phyloP scores from a whole-genome alignment of 2,797 vertebrate genomes.

The Sebastes nivosus region DNA sequence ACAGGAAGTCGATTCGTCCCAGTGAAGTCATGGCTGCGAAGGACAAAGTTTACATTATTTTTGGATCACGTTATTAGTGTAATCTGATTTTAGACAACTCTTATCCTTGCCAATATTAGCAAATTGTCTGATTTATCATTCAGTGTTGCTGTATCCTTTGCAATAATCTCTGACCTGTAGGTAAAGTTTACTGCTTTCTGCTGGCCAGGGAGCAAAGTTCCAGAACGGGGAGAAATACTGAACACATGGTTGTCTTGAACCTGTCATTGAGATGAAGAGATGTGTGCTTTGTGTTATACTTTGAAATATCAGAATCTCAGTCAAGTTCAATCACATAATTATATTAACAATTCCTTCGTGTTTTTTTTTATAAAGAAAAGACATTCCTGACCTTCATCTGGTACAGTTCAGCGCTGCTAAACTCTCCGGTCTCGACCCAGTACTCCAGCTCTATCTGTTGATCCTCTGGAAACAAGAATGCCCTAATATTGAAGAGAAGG shows the following conservation, averaged over 20 bases:
- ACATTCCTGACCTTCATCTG: slow-evolving; percentile 84
- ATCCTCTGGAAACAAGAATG: slow-evolving; percentile 91
- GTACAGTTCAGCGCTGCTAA: slow-evolving; percentile 83
- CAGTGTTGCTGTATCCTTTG: neutral
- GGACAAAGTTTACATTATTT: slow-evolving; percentile 3
- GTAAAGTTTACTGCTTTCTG: slow-evolving; percentile 85
- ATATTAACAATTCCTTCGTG: neutral
- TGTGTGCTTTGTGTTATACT: neutral
- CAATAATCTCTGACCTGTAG: slow-evolving; percentile 84
- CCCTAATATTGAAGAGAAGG: slow-evolving; percentile 76
- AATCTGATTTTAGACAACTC: neutral
- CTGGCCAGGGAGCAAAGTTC: slow-evolving; percentile 86
- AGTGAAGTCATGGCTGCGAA: slow-evolving; percentile 85
- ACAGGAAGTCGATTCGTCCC: slow-evolving; percentile 88
- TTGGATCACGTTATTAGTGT: neutral
- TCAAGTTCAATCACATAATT: neutral
- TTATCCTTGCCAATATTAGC: too few relatives aligned
- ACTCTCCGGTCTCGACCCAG: slow-evolving; percentile 87
- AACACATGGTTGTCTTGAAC: slow-evolving; percentile 87
- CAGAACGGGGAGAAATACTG: slow-evolving; percentile 85
- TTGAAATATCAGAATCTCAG: neutral
- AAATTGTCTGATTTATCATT: neutral
- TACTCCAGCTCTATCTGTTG: slow-evolving; percentile 88
- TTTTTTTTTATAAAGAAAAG: neutral
- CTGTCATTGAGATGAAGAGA: slow-evolving; percentile 32